Evolutionary conservation across 53 echinoderm and acorn worm species (phyloP), one percentile per base, ranked within the genome.

Genomic region (Luidia sarsii): DNA sequence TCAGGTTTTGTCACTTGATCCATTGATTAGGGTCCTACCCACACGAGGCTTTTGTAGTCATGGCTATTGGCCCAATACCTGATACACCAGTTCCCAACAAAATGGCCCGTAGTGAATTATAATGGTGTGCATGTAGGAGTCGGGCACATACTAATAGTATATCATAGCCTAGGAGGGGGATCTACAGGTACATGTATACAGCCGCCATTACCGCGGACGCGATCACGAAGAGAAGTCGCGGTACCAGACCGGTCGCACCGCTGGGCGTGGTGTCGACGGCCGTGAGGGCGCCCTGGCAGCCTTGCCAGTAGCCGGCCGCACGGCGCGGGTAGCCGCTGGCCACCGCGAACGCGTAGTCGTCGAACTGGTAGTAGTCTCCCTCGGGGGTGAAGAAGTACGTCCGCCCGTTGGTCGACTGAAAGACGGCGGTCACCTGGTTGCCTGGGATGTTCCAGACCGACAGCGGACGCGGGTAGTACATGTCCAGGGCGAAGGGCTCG

Each of bases 321-420:
- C 36, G 30, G 14, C 88, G 79, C 9, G 95, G 92, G 64, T 92
- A 95, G 14, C 66, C 80, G 4, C 34, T 72, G 37, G 71, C 90
- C 1, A 83, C 64, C 0, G n/a, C 25, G 50, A 93, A 90, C 21
- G 14, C 30, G 8, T 56, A 22, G 18, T 95, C 92, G 39, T 93
- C 79, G 70, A 68, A 96, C 37, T 80, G 85, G 83, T 88, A 90
- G 56, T 93, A 96, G 27, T 35, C 48, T 27, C 83, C 89, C 5
- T 71, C 88, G 18, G 75, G 20, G 35, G 86, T 49, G 64, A 90
- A 93, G 84, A 95, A 93, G 20, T 95, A 95, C 19, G 96, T 95
- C 0, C 85, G 60, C 7, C 70, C 50, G 67, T 95, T 93, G 38
- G 35, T 65, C 83, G 71, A 90, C 67, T 88, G 92, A 54, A 88